A percentile compares a stretch with the other conserved stretches of the same genome.
Evolutionary conservation across 2,113 vertebrate species (phyloP).

Genomic region (Thunnus maccoyii): DNA sequence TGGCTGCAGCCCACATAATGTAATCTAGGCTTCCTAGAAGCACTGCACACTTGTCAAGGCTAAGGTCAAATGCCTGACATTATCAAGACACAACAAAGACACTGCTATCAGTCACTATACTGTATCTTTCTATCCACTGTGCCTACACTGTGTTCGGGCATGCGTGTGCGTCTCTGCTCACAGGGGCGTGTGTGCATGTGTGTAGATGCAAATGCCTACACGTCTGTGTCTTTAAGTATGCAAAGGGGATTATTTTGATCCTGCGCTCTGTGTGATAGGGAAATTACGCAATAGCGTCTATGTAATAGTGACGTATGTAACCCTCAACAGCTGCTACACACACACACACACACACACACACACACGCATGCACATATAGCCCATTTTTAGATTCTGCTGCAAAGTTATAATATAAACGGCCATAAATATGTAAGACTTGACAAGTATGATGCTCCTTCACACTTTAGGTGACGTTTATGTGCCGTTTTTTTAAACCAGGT

Average conservation of each 20-base stretch:
- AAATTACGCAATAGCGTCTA: slow-evolving; percentile 68
- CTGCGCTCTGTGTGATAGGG: slow-evolving; percentile 58
- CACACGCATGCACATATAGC: too few relatives aligned
- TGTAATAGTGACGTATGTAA: slow-evolving; percentile 71
- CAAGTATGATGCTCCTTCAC: not conserved
- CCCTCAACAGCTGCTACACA: slow-evolving; percentile 58
- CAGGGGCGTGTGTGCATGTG: not conserved
- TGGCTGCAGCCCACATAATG: slow-evolving; percentile 72
- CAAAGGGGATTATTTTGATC: slow-evolving; percentile 75
- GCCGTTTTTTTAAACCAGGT: slow-evolving; percentile 7
- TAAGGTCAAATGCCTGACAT: slow-evolving; percentile 80
- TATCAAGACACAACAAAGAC: slow-evolving; percentile 81
- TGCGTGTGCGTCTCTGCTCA: slow-evolving; percentile 1
- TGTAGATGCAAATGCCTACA: slow-evolving; percentile 17
- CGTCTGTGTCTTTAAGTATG: slow-evolving; percentile 59
- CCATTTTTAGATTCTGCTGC: slow-evolving; percentile 9
- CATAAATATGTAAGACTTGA: slow-evolving; percentile 14
- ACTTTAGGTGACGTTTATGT: slow-evolving; percentile 12
- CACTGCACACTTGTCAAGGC: slow-evolving; percentile 72
- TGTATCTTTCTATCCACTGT: slow-evolving; percentile 43
- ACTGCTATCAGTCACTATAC: slow-evolving; percentile 63
- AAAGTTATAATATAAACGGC: slow-evolving; percentile 14
- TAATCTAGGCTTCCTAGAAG: slow-evolving; percentile 74
- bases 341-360: not conserved
- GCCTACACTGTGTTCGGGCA: slow-evolving; percentile 5